These are phyloP conservation scores for Frieseomelitta varia DNA, from an alignment of 1,140 invertebrate genomes.

Conservation along the genomic window DNA sequence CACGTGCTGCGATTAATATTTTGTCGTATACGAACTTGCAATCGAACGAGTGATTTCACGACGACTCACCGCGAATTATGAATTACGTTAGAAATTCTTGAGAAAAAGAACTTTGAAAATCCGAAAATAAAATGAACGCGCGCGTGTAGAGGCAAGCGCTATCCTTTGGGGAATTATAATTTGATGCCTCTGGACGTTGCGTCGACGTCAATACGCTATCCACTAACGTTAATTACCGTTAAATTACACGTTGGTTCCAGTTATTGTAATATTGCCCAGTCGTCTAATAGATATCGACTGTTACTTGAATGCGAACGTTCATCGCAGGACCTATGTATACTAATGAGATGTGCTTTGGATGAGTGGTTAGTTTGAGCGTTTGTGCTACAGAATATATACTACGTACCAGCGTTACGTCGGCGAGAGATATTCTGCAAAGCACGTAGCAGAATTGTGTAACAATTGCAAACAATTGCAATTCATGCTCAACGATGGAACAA, in stretches of 20 bases:
- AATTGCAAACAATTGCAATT: conserved; percentile 32
- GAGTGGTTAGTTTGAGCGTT: conserved; percentile 28
- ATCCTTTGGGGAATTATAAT: not conserved
- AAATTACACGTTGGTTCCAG: conserved; percentile 32
- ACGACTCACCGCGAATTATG: not conserved
- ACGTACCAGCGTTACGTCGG: conserved; percentile 11
- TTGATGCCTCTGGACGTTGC: not conserved
- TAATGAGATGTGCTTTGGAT: conserved; percentile 25
- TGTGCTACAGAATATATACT: not conserved
- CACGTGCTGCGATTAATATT: not conserved
- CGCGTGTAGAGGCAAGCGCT: not conserved
- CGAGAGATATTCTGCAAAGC: not conserved
- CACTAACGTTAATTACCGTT: conserved; percentile 36
- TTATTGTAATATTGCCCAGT: conserved; percentile 37
- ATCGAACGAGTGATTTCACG: not conserved
- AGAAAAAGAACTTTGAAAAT: not conserved
- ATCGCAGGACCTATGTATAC: conserved; percentile 28
- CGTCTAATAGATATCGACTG: conserved; percentile 49
- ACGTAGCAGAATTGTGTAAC: not conserved
- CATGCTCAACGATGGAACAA: not conserved
- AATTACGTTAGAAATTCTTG: not conserved
- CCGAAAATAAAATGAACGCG: not conserved
- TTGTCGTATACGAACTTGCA: not conserved
- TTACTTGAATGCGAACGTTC: conserved; percentile 40
- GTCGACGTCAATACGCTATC: conserved; percentile 24